Percentiles rank a stretch among this genome's conserved stretches.
phyloP scores from a whole-genome alignment of 2,888 invertebrate species.

The Noctua fimbriata region DNA sequence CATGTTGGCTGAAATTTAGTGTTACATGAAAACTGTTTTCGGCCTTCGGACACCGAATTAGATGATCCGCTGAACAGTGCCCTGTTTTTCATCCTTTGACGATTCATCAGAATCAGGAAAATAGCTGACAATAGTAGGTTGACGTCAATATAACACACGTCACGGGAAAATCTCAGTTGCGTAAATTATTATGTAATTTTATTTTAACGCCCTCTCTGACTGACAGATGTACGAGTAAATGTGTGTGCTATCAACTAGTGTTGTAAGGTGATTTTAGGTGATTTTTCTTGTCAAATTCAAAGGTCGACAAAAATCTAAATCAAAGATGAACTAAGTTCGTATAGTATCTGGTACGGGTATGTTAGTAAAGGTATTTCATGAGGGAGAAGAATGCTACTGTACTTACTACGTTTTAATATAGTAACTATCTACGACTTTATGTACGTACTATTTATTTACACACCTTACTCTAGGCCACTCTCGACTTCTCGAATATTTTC shows the following conservation, averaged over 20 bases:
- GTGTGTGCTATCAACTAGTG: not conserved
- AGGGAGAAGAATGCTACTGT: slow-evolving; percentile 17
- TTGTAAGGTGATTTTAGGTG: no score
- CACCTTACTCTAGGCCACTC: slow-evolving; percentile 6
- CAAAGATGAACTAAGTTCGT: not conserved
- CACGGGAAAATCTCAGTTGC: slow-evolving; percentile 29
- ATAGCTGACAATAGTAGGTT: slow-evolving; percentile 5
- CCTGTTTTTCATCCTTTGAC: slow-evolving; percentile 1
- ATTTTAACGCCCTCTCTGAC: slow-evolving; percentile 10
- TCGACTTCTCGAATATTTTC: slow-evolving; percentile 35
- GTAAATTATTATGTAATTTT: slow-evolving; percentile 32
- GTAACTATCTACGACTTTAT: slow-evolving; percentile 46
- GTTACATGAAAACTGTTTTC: not conserved
- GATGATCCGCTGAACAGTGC: not conserved
- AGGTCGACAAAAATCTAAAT: not conserved
- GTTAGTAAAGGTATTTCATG: not conserved
- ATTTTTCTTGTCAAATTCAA: not conserved
- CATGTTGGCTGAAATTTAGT: not conserved
- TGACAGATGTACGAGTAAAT: not conserved
- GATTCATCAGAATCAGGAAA: slow-evolving; percentile 23
- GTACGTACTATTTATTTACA: slow-evolving; percentile 44
- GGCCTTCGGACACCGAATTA: no score
- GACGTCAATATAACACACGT: slow-evolving; percentile 24
- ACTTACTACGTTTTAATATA: slow-evolving; percentile 33
- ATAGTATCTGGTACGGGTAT: not conserved